Percentiles rank a stretch among this genome's conserved stretches.
Evolutionary conservation across 92 coral and sea anemone species (phyloP).

Genomic region (Siderastrea siderea): DNA sequence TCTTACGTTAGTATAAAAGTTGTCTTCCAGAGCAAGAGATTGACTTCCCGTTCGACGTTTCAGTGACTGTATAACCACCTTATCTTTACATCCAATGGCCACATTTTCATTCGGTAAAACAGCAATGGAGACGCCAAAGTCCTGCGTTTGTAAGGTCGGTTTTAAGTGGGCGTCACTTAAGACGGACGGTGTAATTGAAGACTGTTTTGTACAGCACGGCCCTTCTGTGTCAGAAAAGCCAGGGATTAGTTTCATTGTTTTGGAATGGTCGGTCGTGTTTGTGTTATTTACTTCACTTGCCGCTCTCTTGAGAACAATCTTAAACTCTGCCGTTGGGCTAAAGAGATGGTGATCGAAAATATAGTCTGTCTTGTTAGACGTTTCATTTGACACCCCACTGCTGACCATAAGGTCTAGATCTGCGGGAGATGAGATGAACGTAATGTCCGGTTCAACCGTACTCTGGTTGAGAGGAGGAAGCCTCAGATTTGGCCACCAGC

Average conservation of each 20-base stretch:
- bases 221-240: conserved; percentile 71
- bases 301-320: conserved; percentile 70
- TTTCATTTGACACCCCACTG: conserved; percentile 23
- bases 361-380: conserved; percentile 30
- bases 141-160: conserved; percentile 63
- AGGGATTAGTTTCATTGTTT: conserved; percentile 72
- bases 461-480: conserved; percentile 71
- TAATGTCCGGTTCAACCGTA: conserved; percentile 63
- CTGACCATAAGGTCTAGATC: conserved; percentile 52
- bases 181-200: conserved; percentile 33
- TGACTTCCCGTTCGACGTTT: conserved; percentile 1
- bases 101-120: conserved; percentile 48
- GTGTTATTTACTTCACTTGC: conserved; percentile 81
- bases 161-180: conserved; percentile 82
- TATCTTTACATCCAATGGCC: conserved; percentile 72
- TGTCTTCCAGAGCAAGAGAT: not conserved
- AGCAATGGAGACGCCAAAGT: conserved; percentile 81
- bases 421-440: conserved; percentile 71
- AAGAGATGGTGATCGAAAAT: conserved; percentile 59
- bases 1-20: not conserved
- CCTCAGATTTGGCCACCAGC: conserved; percentile 86
- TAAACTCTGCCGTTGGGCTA: conserved; percentile 78
- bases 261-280: conserved; percentile 74
- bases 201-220: conserved; percentile 78
- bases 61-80: conserved; percentile 66